Evolutionary conservation across 37 sponge, comb jelly and placozoan species (phyloP).

Genomic region (Geodia barretti): DNA sequence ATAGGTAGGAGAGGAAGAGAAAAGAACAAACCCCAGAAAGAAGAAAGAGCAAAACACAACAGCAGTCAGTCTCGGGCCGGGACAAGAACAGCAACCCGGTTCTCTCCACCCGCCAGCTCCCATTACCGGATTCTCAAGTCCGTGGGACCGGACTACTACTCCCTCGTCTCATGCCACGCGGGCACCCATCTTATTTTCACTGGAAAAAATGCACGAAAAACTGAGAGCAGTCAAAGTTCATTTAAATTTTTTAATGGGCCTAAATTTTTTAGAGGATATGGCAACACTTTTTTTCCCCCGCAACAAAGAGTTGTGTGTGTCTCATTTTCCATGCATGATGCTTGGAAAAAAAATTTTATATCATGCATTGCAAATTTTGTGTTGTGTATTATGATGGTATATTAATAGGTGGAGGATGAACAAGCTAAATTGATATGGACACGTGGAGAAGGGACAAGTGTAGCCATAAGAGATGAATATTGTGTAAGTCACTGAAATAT

Average conservation of each 20-base stretch:
- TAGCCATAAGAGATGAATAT: not conserved
- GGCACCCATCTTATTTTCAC: slow-evolving; percentile 22
- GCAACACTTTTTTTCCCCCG: too few species aligned
- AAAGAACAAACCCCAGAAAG: not conserved
- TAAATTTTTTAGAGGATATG: too few species aligned
- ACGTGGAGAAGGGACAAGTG: not conserved
- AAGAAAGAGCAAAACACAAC: not conserved
- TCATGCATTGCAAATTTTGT: not conserved
- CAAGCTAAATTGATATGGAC: slow-evolving; percentile 29
- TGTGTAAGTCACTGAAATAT: not conserved
- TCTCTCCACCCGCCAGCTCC: too few species aligned
- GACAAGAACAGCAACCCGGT: not conserved
- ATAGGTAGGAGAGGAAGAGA: not conserved
- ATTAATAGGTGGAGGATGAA: slow-evolving; percentile 29
- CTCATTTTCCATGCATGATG: too few species aligned
- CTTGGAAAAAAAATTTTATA: not conserved
- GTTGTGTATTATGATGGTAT: not conserved
- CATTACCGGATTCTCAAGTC: slow-evolving; percentile 21
- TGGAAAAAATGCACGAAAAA: slow-evolving; percentile 11
- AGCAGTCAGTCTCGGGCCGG: not conserved
- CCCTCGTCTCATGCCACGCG: not conserved
- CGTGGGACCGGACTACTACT: slow-evolving; percentile 6
- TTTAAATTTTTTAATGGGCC: too few species aligned
- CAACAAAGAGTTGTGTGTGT: too few species aligned
- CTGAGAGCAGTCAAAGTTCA: not conserved